Conservation (phyloP, 2,113 vertebrate species). For the Gallinago jamesoni region DNA sequence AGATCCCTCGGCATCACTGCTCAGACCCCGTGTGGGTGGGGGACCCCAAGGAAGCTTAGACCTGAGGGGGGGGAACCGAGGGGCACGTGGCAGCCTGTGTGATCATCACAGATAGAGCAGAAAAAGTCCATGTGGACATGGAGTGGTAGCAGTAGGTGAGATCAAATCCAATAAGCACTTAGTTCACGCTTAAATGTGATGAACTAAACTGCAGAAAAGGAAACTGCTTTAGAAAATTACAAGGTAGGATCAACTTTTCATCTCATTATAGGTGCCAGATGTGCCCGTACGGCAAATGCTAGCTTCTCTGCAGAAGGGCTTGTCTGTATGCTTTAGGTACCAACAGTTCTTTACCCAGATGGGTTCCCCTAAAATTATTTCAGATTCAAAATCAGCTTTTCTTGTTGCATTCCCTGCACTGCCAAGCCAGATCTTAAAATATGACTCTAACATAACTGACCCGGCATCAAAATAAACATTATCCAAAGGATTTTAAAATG, state of each 20-base stretch:
- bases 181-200: not conserved
- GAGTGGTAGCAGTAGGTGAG: not conserved
- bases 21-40: accelerated
- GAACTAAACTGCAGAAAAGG: not conserved
- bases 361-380: not conserved
- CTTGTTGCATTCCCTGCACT: not conserved
- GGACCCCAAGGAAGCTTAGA: not conserved
- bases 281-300: not conserved
- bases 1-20: not conserved
- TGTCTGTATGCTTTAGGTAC: not conserved
- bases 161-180: not conserved
- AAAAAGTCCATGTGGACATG: not conserved
- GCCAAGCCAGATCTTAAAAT: not conserved
- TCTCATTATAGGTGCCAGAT: not conserved
- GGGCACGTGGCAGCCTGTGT: not conserved
- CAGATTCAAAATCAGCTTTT: not conserved
- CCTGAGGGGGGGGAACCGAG: not conserved
- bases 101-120: not conserved
- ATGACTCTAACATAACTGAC: not conserved
- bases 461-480: not conserved
- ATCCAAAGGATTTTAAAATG: slow-evolving; percentile 17
- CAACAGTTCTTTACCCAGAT: not conserved
- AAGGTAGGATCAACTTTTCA: not conserved
- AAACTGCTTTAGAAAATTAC: not conserved
- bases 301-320: not conserved